A percentile compares a stretch with the other conserved stretches of the same genome.
These are phyloP conservation scores for Platycheirus albimanus DNA, from an alignment of 2,888 invertebrate genomes.

Conservation along the genomic window DNA sequence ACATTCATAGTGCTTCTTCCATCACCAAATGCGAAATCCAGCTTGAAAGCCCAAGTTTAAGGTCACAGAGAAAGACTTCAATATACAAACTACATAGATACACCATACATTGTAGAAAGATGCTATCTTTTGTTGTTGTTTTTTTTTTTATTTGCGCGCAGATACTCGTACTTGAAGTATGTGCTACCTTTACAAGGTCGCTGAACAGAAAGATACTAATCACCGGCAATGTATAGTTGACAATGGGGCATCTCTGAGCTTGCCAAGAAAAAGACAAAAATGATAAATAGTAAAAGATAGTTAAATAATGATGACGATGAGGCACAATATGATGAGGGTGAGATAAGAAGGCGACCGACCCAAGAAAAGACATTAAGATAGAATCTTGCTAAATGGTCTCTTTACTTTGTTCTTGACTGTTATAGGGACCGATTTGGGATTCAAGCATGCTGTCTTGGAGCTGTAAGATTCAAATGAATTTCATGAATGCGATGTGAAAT, in stretches of 20 bases:
- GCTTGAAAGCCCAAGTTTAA: background rate
- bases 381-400: background rate
- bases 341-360: background rate
- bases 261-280: background rate
- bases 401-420: background rate
- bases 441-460: no score
- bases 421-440: background rate
- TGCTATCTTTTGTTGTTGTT: conserved; percentile 24
- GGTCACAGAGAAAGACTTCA: background rate
- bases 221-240: conserved; percentile 9
- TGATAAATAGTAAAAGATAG: background rate
- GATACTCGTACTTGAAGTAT: background rate
- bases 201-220: conserved; percentile 40
- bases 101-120: background rate
- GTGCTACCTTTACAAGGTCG: conserved; percentile 47
- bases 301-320: background rate
- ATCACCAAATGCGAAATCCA: no score
- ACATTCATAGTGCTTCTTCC: no score
- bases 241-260: background rate
- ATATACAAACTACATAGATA: background rate
- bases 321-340: background rate
- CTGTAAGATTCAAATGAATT: background rate
- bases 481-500: background rate
- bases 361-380: background rate
- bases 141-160: no score